These are phyloP conservation scores for Calliphora vicina DNA, from an alignment of 1,140 invertebrate genomes.

Conservation along the genomic window DNA sequence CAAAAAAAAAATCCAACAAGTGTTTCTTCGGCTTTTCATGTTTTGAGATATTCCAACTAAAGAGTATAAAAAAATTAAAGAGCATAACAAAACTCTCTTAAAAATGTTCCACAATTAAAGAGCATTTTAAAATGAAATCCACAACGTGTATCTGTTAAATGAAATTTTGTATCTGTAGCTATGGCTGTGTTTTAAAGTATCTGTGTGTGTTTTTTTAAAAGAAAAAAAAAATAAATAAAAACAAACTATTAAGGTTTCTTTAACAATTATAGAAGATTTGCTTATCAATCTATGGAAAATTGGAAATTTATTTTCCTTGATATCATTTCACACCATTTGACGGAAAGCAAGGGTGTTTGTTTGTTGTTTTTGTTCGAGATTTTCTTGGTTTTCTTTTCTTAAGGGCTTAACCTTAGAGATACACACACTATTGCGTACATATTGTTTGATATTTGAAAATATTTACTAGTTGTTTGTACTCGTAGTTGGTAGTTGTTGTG, in stretches of 20 bases:
- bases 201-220: neutral
- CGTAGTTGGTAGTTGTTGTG: neutral
- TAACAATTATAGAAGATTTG: neutral
- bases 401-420: neutral
- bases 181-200: neutral
- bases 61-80: neutral
- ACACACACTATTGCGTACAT: neutral
- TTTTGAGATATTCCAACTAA: neutral
- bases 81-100: neutral
- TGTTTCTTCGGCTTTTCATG: neutral
- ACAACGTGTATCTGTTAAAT: neutral
- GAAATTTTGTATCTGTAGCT: neutral
- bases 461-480: neutral
- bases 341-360: slow-evolving; percentile 1
- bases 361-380: neutral
- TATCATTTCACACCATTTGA: neutral
- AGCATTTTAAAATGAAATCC: neutral
- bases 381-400: slow-evolving; percentile 11
- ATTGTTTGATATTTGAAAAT: neutral
- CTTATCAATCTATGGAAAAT: slow-evolving; percentile 21
- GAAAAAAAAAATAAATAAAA: too few species aligned
- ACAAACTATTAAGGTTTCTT: neutral
- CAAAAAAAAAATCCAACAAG: slow-evolving; percentile 23
- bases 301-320: neutral
- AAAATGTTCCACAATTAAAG: neutral